Evolutionary conservation across 2,113 vertebrate genomes (phyloP).

Genomic region (Zosterops hypoxanthus): DNA sequence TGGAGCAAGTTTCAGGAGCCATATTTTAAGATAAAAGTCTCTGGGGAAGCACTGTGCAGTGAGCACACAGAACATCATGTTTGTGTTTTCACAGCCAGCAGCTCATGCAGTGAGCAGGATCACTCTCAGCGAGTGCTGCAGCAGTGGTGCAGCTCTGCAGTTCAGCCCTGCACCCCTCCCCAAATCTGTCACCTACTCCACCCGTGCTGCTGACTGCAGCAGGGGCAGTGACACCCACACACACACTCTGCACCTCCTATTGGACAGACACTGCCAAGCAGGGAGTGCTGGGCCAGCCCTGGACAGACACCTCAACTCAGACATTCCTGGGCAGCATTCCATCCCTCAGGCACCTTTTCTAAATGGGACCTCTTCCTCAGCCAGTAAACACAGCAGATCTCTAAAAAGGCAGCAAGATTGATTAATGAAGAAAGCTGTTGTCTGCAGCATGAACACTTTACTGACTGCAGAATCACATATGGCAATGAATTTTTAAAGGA

Average conservation of each 20-base stretch:
- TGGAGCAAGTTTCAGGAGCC: neutral
- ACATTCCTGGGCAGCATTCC: neutral
- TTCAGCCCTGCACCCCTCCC: neutral
- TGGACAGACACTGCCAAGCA: neutral
- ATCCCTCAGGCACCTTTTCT: neutral
- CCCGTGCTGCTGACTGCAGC: accelerated
- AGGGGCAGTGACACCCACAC: neutral
- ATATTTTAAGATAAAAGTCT: neutral
- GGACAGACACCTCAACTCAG: neutral
- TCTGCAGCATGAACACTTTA: neutral
- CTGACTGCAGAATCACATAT: neutral
- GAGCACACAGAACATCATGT: neutral
- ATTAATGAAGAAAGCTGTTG: neutral
- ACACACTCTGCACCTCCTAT: neutral
- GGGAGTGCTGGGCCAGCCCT: neutral
- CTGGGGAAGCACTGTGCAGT: neutral
- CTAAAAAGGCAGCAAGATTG: neutral
- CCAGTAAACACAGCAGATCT: neutral
- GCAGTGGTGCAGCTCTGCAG: neutral
- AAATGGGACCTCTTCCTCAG: neutral
- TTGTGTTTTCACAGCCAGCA: neutral
- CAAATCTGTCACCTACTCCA: neutral
- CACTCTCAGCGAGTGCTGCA: accelerated
- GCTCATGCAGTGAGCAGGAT: neutral
- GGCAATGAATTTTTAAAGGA: neutral